Evolutionary conservation across 2,113 vertebrate genomes (phyloP), one percentile per base, ranked within the genome.

Genomic region (Toxotes chatareus): DNA sequence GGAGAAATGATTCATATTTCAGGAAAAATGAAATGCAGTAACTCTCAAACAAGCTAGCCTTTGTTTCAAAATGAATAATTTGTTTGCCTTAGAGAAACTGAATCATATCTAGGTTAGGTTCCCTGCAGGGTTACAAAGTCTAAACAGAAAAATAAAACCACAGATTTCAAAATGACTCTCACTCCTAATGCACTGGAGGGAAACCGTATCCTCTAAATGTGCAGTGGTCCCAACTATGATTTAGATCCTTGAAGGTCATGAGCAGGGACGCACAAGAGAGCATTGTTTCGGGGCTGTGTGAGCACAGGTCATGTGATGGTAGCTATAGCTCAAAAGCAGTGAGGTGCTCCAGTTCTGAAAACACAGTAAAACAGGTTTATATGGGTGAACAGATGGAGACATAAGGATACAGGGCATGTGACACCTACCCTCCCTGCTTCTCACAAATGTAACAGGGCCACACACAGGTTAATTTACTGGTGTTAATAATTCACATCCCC

Each of bases 401-500:
- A 46, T 21, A 23, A 7, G 34, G 61, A 65, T 46, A 49, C 40
- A 42, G 47, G 16, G 44, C n/a, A 49, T 63, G 67, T 44, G 73
- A 85, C 59, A 80, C 73, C 62, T 7, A 53, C 53, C 49, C 36
- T 14, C n/a, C 69, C 67, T 67, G 40, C 47, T 17, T 63, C 64
- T 65, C 27, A 36, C 32, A 19, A 60, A 65, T 55, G 31, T n/a
- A 61, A 32, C 76, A 67, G 16, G 32, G n/a, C 53, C 76, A 79
- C 60, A 61, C 32, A 71, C 78, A 84, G 62, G 73, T 70, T 88
- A 86, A 91, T 88, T 27, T 76, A 71, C 51, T 61, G 21, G 2
- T 72, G 53, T 88, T 76, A 85, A 90, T 87, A 80, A 89, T 91
- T 87, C 14, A 92, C 49, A 27, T 32, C 5, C 19, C 36, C 40